A percentile compares a stretch with the other conserved stretches of the same genome.
phyloP scores from a whole-genome alignment of 2,113 vertebrate genomes.

The Gobio gobio region DNA sequence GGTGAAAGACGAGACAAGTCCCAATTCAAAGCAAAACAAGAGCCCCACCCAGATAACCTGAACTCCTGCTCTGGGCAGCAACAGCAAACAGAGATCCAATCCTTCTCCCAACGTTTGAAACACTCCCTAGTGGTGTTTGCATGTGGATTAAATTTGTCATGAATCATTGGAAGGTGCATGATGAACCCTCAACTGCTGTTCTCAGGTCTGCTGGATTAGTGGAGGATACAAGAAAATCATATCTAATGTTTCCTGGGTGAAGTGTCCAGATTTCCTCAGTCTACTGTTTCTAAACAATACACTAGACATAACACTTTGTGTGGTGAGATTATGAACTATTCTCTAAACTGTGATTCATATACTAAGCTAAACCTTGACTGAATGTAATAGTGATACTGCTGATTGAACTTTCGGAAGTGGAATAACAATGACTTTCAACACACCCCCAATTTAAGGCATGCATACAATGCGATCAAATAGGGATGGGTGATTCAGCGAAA shows the following conservation, averaged over 20 bases:
- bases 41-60: slow-evolving; percentile 30
- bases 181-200: slow-evolving; percentile 11
- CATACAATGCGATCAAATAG: neutral
- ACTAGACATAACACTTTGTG: neutral
- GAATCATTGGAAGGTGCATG: neutral
- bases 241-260: slow-evolving; percentile 18
- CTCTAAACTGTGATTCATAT: neutral
- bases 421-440: slow-evolving; percentile 24
- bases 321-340: neutral
- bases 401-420: slow-evolving; percentile 17
- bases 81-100: neutral
- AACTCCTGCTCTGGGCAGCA: slow-evolving; percentile 17
- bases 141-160: slow-evolving; percentile 2
- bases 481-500: neutral
- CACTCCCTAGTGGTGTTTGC: slow-evolving; percentile 32
- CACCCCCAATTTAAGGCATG: neutral
- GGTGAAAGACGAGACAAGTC: slow-evolving; percentile 43
- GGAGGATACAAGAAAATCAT: neutral
- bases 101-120: neutral
- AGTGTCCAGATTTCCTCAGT: neutral
- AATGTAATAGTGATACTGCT: neutral
- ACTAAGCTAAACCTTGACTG: neutral
- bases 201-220: slow-evolving; percentile 21
- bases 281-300: neutral
- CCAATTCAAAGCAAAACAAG: slow-evolving; percentile 37